Base-by-base conservation (phyloP, 2,797 vertebrate species). In the Cephalopachus bancanus region DNA sequence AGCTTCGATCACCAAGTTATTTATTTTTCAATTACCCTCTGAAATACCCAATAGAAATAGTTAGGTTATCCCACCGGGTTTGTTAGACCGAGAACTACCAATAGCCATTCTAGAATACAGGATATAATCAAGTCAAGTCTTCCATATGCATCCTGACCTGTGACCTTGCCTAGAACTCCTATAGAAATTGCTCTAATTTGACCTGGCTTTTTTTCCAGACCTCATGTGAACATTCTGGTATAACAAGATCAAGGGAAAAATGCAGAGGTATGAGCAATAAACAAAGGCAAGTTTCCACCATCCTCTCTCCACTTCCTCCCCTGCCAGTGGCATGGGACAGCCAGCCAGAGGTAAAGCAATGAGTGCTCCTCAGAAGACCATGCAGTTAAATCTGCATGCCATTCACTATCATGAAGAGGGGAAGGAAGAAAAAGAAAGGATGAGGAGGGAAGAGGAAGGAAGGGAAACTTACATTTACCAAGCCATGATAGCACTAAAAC, bases 21-120 rank as follows among this genome's bases (percentile, higher is more conserved):
- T 79, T 78, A 28, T 37, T 79, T 83, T 62, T 67, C 59, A 78
- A 44, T 10, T 51, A 5, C 28, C 90, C 94, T 83, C 62, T 92
- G 57, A 95, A 72, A 62, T 92, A 64, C 5, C 10, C 12, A 44
- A 9, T n/a, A 49, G 71, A 76, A 85, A 76, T 12, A 60, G 5
- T 30, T 24, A 87, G 49, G 14, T 88, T 28, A 64, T 88, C 28
- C 74, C 65, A n/a, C 15, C 57, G 75, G 44, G 51, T 5, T 75
- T 59, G 9, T 90, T 57, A 92, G 67, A 11, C 30, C 80, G 92
- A 96, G 75, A 95, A 83, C 89, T 24, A 76, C 3, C 60, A 20
- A 59, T 20, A 71, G 71, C 75, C 10, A 20, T 90, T 83, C 28
- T 83, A 44, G 59, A 91, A 94, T 8, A 17, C 2, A 76, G 60